Base-by-base conservation (phyloP, 2,797 vertebrate species). In the Mycteria americana region DNA sequence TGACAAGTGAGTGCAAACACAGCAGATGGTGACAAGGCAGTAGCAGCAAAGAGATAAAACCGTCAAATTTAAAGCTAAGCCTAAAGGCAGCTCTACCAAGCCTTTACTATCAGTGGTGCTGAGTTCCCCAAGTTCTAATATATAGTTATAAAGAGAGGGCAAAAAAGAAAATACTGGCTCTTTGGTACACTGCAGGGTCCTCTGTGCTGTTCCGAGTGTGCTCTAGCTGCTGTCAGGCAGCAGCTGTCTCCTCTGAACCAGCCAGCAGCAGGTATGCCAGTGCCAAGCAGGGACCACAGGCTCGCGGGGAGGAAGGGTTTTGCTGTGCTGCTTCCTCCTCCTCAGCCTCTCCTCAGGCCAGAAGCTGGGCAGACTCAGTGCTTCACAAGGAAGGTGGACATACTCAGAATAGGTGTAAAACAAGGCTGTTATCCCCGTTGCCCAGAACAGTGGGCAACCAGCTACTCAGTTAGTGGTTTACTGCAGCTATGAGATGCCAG, bases 11-110 rank as follows among this genome's bases (percentile, higher is more conserved):
- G 57, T 63, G 53, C 62, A 93, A 96, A 80, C 46, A 83, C n/a
- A 93, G 87, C 82, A 94, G 91, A 93, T 95, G 93, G 83, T 86
- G 88, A 84, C 69, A 79, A 93, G 39, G 65, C 76, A 93, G 45
- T 13, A 93, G 72, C 59, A 91, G 62, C 57, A 84, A 81, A 93
- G 41, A 95, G 67, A 77, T 81, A 93, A 95, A 94, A 62, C 39
- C 8, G 2, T 75, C 48, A 84, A 50, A 80, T 89, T 74, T 85
- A 86, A 96, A 94, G 92, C 59, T 60, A 69, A 92, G 76, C 46
- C 75, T 91, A 88, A 79, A 93, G 85, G 75, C 54, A 91, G 24
- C 18, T 77, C 57, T 78, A 35, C 28, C 22, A 48, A 63, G 13
- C 18, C 73, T 86, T 85, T 89, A 79, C 67, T 82, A 57, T 62